Conservation (phyloP, 2,797 vertebrate species). For the Otus scops region DNA sequence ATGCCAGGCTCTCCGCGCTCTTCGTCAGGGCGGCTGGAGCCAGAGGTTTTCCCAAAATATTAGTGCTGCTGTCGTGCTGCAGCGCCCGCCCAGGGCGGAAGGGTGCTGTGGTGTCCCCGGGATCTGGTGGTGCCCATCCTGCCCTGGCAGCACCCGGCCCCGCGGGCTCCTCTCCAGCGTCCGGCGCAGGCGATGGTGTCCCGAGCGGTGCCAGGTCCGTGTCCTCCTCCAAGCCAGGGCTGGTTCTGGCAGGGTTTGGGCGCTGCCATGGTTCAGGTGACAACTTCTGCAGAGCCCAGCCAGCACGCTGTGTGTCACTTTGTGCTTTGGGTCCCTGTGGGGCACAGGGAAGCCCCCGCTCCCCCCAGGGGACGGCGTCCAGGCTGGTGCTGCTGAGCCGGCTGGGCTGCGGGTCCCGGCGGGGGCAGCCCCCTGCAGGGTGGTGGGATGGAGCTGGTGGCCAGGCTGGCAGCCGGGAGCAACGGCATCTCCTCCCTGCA, state of each 20-base stretch:
- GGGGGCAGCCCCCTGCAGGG: neutral
- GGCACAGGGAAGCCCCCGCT: neutral
- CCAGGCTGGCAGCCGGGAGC: accelerated
- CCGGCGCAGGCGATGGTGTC: accelerated
- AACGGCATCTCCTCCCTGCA: neutral
- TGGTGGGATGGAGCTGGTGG: neutral
- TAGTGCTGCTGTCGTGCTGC: accelerated
- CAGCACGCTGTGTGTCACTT: accelerated
- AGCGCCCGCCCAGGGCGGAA: accelerated
- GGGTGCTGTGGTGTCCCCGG: neutral
- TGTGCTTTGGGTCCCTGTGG: accelerated
- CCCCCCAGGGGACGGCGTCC: accelerated
- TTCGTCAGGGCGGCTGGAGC: neutral
- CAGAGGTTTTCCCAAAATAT: neutral
- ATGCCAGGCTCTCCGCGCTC: neutral
- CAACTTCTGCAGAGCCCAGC: neutral
- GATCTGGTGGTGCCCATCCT: accelerated
- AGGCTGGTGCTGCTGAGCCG: accelerated
- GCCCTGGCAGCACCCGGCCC: neutral
- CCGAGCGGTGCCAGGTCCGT: accelerated
- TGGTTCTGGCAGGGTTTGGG: neutral
- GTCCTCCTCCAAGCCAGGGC: neutral
- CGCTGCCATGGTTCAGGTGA: accelerated
- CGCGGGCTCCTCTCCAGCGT: neutral
- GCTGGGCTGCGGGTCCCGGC: neutral